A percentile compares a stretch with the other conserved stretches of the same genome.
These are phyloP conservation scores for Philaethria dido DNA, from an alignment of 2,888 invertebrate genomes.

Conservation along the genomic window DNA sequence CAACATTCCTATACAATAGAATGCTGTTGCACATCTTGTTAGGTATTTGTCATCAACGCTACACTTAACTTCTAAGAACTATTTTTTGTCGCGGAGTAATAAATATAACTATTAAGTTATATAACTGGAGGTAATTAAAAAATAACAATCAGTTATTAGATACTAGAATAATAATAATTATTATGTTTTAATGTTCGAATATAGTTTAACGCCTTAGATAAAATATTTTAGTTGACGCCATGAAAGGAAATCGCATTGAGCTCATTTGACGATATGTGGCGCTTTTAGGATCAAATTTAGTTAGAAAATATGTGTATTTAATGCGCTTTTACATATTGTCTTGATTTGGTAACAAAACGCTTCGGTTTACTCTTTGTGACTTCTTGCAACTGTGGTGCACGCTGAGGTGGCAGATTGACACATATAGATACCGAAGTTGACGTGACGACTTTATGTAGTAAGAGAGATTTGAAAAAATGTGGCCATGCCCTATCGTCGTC, in stretches of 20 bases:
- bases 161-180: background rate
- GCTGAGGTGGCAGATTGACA: too few species aligned
- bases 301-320: background rate
- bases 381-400: too few species aligned
- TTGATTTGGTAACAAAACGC: too few species aligned
- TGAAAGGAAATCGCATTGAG: background rate
- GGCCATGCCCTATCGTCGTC: too few species aligned
- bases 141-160: constrained; percentile 2
- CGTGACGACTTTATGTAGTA: too few species aligned
- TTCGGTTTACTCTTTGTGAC: too few species aligned
- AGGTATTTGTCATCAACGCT: background rate
- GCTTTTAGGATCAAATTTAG: background rate
- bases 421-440: too few species aligned
- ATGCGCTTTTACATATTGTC: background rate
- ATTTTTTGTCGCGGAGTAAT: constrained; percentile 24
- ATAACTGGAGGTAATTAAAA: constrained; percentile 3
- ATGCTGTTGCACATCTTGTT: background rate
- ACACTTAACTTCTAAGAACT: constrained; percentile 7
- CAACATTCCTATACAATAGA: background rate
- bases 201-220: background rate
- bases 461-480: too few species aligned
- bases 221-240: background rate
- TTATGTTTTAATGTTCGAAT: constrained; percentile 1
- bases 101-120: constrained; percentile 8
- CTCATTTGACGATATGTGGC: background rate